Base-by-base conservation (phyloP, 2,797 vertebrate species). In the Acropternis orthonyx region DNA sequence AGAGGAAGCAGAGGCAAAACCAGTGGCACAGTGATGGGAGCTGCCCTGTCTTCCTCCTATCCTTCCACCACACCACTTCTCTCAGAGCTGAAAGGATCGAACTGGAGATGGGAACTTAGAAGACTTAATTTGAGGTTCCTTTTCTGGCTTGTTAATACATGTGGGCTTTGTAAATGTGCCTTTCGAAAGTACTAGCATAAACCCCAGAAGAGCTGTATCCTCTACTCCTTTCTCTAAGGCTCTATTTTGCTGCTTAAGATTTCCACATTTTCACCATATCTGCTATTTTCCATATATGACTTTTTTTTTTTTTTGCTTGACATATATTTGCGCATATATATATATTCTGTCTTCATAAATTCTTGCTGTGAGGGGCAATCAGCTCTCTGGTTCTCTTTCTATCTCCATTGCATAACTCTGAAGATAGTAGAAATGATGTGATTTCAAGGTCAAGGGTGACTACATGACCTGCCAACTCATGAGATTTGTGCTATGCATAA, bases 401-500 rank as follows among this genome's bases (percentile, higher is more conserved):
- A 28, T 43, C 28, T 87, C 23, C 1, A 11, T 9, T 82, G 37
- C 10, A 85, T 65, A 72, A 73, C 59, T 39, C 32, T 72, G 55
- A 79, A 79, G 37, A 67, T 43, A 65, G 46, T 6, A 56, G 39
- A 89, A 81, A 15, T 66, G 11, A 52, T 83, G 28, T 58, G 77
- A 59, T n/a, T 88, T 81, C 43, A 66, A 58, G 74, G 36, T 61
- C 56, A 69, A 54, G 76, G 41, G 22, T 92, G 46, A 92, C 30
- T 26, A 19, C 24, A 61, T 89, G 81, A 87, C 56, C 76, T 90
- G 61, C 46, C 0, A 2, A 36, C 52, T 72, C 39, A 36, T 20
- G n/a, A 88, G 63, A 51, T 82, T 94, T 86, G 43, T 89, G 37
- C 44, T 78, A 41, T 51, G 73, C 88, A 56, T 75, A 89, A 79